A percentile compares a stretch with the other conserved stretches of the same genome.
Conservation (phyloP, 2,797 vertebrate genomes). For the Alauda arvensis region DNA sequence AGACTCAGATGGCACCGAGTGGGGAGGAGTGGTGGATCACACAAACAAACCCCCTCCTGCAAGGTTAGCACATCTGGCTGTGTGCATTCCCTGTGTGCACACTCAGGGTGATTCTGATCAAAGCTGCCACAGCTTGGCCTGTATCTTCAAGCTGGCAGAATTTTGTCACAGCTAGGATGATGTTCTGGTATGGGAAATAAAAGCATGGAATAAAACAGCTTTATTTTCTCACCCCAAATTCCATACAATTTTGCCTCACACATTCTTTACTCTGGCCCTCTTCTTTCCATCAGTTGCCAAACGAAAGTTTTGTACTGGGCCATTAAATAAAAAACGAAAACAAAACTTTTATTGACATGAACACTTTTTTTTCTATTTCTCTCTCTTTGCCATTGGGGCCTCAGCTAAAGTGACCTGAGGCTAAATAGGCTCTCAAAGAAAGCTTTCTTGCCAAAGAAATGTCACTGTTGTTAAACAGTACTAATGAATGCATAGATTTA, state of each 20-base stretch:
- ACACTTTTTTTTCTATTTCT: background rate
- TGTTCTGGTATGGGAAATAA: conserved; percentile 4
- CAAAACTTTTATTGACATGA: conserved; percentile 41
- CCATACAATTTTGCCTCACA: conserved; percentile 13
- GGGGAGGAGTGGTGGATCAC: background rate
- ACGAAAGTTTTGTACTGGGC: background rate
- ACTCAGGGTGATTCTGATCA: background rate
- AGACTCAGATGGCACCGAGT: background rate
- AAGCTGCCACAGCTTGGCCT: background rate
- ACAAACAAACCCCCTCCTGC: background rate
- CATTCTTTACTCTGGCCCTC: conserved; percentile 6
- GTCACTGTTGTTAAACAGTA: conserved; percentile 50
- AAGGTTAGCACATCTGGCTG: background rate
- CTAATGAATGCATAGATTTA: conserved; percentile 67
- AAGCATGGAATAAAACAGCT: background rate
- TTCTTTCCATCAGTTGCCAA: conserved; percentile 12
- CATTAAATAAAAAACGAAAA: conserved; percentile 8
- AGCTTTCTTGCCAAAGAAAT: conserved; percentile 65
- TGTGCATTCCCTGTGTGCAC: background rate
- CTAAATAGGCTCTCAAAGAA: conserved; percentile 49
- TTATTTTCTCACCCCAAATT: conserved; percentile 30
- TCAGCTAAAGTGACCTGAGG: conserved; percentile 49
- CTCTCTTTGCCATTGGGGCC: conserved; percentile 2
- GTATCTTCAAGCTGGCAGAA: background rate
- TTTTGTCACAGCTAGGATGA: background rate